Evolutionary conservation across 2,113 vertebrate genomes (phyloP).

Genomic region (Hoplias malabaricus): DNA sequence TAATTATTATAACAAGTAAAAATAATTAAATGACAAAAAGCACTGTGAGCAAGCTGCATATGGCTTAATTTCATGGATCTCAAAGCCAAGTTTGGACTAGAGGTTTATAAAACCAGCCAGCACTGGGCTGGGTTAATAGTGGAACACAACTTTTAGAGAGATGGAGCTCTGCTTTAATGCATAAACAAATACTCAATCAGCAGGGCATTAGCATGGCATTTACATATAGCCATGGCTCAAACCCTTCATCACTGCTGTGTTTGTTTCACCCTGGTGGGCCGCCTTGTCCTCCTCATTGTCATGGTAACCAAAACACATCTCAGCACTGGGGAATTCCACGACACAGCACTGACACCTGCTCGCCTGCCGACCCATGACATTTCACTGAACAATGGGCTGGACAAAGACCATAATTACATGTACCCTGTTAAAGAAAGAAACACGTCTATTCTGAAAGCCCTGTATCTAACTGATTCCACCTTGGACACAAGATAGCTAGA

Average conservation of each 20-base stretch:
- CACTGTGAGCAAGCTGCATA: too few relatives aligned
- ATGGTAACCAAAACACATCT: slow-evolving; percentile 44
- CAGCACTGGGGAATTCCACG: not conserved
- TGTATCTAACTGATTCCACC: slow-evolving; percentile 55
- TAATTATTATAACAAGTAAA: too few relatives aligned
- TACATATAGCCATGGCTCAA: not conserved
- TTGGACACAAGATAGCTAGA: slow-evolving; percentile 55
- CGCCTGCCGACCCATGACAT: not conserved
- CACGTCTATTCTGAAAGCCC: not conserved
- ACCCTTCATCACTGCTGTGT: not conserved
- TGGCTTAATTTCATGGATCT: too few relatives aligned
- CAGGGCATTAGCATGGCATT: not conserved
- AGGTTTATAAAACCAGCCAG: too few relatives aligned
- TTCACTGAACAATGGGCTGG: not conserved
- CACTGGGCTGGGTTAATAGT: too few relatives aligned
- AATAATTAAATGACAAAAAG: too few relatives aligned
- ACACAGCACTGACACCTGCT: slow-evolving; percentile 4
- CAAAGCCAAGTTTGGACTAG: too few relatives aligned
- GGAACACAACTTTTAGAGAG: not conserved
- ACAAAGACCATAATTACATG: slow-evolving; percentile 4
- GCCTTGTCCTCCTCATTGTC: slow-evolving; percentile 3
- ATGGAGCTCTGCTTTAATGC: too few relatives aligned
- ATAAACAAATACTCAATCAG: not conserved
- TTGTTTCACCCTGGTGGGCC: not conserved
- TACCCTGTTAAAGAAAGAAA: not conserved